These are phyloP conservation scores for Ormyrus pomaceus DNA, from an alignment of 2,888 invertebrate genomes.

Conservation along the genomic window DNA sequence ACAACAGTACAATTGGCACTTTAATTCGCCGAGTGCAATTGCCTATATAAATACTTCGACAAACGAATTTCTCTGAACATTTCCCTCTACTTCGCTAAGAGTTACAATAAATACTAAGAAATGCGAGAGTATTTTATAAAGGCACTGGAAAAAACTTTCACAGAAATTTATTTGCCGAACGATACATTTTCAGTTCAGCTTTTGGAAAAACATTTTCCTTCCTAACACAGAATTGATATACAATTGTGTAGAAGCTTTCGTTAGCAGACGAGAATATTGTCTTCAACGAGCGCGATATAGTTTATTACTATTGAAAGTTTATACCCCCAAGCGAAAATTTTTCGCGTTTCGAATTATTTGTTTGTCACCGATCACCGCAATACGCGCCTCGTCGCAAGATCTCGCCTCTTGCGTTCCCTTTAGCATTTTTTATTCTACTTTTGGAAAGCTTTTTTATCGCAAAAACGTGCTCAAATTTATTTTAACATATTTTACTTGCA, in stretches of 20 bases:
- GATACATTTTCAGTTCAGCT: constrained; percentile 5
- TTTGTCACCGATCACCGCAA: constrained; percentile 46
- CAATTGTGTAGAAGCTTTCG: neutral
- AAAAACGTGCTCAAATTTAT: neutral
- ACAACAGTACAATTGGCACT: constrained; percentile 54
- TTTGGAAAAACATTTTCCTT: neutral
- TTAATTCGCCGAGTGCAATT: constrained; percentile 48
- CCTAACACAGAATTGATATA: neutral
- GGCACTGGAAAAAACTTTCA: neutral
- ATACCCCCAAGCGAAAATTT: constrained; percentile 25
- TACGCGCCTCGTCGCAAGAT: constrained; percentile 51
- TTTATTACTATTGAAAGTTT: constrained; percentile 26
- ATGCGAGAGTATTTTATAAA: neutral
- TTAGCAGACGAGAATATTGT: constrained; percentile 34
- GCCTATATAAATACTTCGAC: neutral
- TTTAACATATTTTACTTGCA: neutral
- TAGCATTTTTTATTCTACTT: constrained; percentile 45
- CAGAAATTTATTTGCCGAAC: constrained; percentile 34
- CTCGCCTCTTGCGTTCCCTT: constrained; percentile 53
- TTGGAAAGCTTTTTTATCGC: too few relatives aligned
- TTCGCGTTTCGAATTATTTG: constrained; percentile 4
- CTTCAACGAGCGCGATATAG: constrained; percentile 48
- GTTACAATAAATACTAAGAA: constrained; percentile 1
- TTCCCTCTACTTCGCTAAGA: neutral
- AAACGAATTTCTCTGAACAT: constrained; percentile 33